A percentile compares a stretch with the other conserved stretches of the same genome.
These are phyloP conservation scores for Upupa epops DNA, from an alignment of 2,113 vertebrate genomes.

Conservation along the genomic window DNA sequence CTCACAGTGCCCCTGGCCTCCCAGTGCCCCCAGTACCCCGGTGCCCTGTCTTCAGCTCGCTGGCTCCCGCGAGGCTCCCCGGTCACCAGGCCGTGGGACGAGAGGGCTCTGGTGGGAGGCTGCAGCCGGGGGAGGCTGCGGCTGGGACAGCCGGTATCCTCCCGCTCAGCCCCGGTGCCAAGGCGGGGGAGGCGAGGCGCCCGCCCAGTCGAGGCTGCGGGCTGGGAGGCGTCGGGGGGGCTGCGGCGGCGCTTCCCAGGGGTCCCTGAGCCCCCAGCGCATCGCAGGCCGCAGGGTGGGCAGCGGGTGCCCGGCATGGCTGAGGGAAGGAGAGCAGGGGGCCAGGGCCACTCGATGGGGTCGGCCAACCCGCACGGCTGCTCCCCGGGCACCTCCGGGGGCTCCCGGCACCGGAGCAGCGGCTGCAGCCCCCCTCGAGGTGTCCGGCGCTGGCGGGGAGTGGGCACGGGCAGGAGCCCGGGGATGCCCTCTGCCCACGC, in stretches of 20 bases:
- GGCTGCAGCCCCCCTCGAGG: neutral
- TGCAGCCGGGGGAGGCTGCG: neutral
- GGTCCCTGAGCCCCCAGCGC: neutral
- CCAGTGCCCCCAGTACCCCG: neutral
- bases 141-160: neutral
- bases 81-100: fast-evolving
- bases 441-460: neutral
- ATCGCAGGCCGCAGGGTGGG: neutral
- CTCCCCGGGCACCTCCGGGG: no score
- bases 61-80: fast-evolving
- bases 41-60: neutral
- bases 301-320: neutral
- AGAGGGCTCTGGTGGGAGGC: neutral
- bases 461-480: neutral
- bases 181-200: neutral
- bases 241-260: neutral
- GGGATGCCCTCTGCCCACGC: no score
- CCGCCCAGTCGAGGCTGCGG: neutral
- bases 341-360: neutral
- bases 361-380: neutral
- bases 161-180: neutral
- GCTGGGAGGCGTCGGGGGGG: neutral
- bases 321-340: neutral
- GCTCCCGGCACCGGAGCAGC: neutral
- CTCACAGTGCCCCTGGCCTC: no score